Conservation (phyloP, 2,888 invertebrate genomes). For the Serripes groenlandicus region DNA sequence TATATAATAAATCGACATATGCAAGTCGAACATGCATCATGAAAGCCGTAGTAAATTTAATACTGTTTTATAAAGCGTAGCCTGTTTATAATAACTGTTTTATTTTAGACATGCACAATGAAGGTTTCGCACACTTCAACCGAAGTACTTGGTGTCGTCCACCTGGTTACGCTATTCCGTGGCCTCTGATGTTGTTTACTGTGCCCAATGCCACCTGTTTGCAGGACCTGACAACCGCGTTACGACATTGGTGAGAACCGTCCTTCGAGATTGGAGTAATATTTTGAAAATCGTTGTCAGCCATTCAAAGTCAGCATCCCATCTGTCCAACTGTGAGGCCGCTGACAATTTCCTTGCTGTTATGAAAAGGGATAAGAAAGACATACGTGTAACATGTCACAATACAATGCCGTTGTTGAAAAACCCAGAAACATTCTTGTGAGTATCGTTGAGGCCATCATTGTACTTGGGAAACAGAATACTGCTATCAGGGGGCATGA, state of each 20-base stretch:
- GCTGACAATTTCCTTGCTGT: slow-evolving; percentile 20
- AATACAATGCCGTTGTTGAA: background rate
- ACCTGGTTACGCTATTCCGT: background rate
- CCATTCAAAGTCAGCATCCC: background rate
- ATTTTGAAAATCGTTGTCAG: background rate
- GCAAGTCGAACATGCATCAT: too few species aligned
- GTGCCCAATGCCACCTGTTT: slow-evolving; percentile 9
- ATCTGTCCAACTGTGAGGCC: background rate
- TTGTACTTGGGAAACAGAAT: slow-evolving; percentile 44
- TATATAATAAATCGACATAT: too few species aligned
- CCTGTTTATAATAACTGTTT: too few species aligned
- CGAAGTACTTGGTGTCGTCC: too few species aligned
- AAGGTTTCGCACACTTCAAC: too few species aligned
- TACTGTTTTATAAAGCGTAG: too few species aligned
- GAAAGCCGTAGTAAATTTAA: too few species aligned
- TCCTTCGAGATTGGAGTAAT: background rate
- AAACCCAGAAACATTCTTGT: slow-evolving; percentile 19
- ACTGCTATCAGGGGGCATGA: slow-evolving; percentile 34
- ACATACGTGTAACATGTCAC: slow-evolving; percentile 6
- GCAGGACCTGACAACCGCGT: background rate
- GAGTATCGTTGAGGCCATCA: slow-evolving; percentile 33
- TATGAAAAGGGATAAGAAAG: slow-evolving; percentile 13
- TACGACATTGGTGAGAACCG: background rate
- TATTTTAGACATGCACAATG: too few species aligned
- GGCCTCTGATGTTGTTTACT: background rate